Conservation (phyloP, 2,888 invertebrate genomes). For the Harpagoxenus sublaevis region DNA sequence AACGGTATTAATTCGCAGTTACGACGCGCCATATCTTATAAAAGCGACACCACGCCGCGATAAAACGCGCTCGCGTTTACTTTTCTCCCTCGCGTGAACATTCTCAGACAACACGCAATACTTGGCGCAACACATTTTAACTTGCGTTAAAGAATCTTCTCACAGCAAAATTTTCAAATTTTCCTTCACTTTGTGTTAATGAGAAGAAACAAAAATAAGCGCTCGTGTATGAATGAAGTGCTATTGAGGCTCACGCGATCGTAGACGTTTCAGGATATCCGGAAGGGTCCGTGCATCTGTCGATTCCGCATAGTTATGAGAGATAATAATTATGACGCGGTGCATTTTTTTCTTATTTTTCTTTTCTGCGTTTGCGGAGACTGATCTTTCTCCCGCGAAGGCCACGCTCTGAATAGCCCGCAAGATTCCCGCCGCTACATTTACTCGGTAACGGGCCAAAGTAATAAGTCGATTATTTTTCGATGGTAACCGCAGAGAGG, state of each 20-base stretch:
- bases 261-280: background rate
- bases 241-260: slow-evolving; percentile 29
- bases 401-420: slow-evolving; percentile 75
- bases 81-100: background rate
- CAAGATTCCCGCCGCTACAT: slow-evolving; percentile 67
- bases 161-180: slow-evolving; percentile 5
- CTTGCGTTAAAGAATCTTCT: background rate
- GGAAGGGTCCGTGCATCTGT: slow-evolving; percentile 34
- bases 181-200: background rate
- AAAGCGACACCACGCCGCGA: slow-evolving; percentile 13
- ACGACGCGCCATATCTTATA: slow-evolving; percentile 7
- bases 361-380: background rate
- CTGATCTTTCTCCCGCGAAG: slow-evolving; percentile 56
- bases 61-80: slow-evolving; percentile 1
- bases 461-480: slow-evolving; percentile 50
- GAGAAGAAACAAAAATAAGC: background rate
- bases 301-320: slow-evolving; percentile 75
- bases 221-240: background rate
- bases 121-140: background rate
- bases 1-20: slow-evolving; percentile 53
- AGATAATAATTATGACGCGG: slow-evolving; percentile 57
- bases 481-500: slow-evolving; percentile 36
- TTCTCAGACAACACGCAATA: background rate
- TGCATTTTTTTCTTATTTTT: background rate
- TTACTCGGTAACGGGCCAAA: slow-evolving; percentile 23